These are phyloP conservation scores for Ia io DNA, from an alignment of 2,113 vertebrate species.

Conservation along the genomic window DNA sequence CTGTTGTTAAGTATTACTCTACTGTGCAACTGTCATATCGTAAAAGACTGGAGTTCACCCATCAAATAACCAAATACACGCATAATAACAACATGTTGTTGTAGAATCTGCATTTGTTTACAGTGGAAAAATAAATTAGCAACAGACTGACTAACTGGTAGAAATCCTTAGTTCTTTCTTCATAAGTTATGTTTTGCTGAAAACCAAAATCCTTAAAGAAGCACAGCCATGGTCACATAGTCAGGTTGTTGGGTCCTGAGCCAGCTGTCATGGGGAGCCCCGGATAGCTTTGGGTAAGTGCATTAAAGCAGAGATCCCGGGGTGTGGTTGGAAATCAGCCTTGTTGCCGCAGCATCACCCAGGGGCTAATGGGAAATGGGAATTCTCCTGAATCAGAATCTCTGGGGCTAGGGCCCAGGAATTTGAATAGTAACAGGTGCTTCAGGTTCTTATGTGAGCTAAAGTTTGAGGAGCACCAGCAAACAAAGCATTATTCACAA, in stretches of 20 bases:
- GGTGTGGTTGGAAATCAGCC: rapidly evolving
- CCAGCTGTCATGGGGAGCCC: rapidly evolving
- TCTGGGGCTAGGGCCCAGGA: neutral
- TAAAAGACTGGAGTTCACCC: neutral
- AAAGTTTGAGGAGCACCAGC: neutral
- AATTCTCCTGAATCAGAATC: neutral
- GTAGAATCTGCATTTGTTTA: neutral
- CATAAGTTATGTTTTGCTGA: neutral
- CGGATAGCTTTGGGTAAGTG: rapidly evolving
- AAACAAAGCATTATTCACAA: neutral
- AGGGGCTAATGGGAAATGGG: neutral
- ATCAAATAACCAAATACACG: neutral
- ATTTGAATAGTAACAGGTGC: neutral
- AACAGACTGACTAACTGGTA: neutral
- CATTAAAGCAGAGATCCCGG: too few species aligned
- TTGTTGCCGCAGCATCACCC: neutral
- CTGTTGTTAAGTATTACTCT: neutral
- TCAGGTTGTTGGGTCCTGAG: neutral
- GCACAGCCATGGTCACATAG: neutral
- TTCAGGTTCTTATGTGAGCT: neutral
- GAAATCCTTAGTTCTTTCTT: neutral
- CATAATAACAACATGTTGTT: neutral
- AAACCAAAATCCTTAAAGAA: neutral
- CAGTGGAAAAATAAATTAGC: neutral
- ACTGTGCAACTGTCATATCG: neutral